Evolutionary conservation across 2,888 invertebrate genomes (phyloP).

Genomic region (Steinernema scapterisci): DNA sequence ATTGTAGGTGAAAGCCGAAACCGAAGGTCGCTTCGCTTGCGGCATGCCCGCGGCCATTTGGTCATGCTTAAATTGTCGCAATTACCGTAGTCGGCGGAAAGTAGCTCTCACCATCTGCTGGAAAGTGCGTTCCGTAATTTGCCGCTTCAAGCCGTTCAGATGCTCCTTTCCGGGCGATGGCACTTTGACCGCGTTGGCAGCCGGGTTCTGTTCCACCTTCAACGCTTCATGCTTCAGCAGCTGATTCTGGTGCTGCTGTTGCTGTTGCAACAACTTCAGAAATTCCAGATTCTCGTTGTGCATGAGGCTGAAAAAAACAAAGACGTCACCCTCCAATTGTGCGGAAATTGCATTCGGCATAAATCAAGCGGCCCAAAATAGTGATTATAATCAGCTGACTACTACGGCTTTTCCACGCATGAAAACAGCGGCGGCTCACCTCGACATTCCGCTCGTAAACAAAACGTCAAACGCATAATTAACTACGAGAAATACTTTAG

Average conservation of each 20-base stretch:
- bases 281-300: constrained; percentile 28
- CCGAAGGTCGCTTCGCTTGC: constrained; percentile 37
- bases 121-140: constrained; percentile 9
- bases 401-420: not conserved
- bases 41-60: constrained; percentile 36
- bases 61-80: constrained; percentile 35
- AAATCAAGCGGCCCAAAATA: not conserved
- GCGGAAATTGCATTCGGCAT: not conserved
- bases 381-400: not conserved
- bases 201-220: not conserved
- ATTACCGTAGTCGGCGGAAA: not conserved
- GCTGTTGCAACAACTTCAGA: constrained; percentile 19
- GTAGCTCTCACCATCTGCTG: constrained; percentile 1
- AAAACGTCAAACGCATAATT: no score
- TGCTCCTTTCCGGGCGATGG: constrained; percentile 13
- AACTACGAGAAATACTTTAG: no score
- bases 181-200: not conserved
- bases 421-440: not conserved
- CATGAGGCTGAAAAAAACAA: constrained; percentile 8
- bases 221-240: constrained; percentile 2
- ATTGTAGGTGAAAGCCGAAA: constrained; percentile 35
- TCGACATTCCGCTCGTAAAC: no score
- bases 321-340: not conserved
- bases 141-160: constrained; percentile 19
- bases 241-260: constrained; percentile 20